Percentiles rank a stretch among this genome's conserved stretches.
Conservation (phyloP, 2,888 invertebrate species). For the Hemicrepidius hirtus region DNA sequence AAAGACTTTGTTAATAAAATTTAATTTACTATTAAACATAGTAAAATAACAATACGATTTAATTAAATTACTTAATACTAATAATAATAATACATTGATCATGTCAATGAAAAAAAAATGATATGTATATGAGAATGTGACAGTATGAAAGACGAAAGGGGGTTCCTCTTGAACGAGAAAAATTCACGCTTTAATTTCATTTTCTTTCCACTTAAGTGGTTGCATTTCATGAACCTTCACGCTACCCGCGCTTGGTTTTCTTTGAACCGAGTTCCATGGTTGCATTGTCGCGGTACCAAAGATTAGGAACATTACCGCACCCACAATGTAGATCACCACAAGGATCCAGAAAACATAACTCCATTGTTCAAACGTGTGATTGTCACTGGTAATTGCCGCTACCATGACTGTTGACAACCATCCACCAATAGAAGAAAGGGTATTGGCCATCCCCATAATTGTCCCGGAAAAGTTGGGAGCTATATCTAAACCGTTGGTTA, state of each 20-base stretch:
- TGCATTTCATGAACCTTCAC: slow-evolving; percentile 66
- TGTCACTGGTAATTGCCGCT: slow-evolving; percentile 82
- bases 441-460: slow-evolving; percentile 92
- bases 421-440: slow-evolving; percentile 87
- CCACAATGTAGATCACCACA: slow-evolving; percentile 81
- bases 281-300: slow-evolving; percentile 83
- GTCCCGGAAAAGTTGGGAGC: slow-evolving; percentile 93
- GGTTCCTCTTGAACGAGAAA: slow-evolving; percentile 17
- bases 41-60: slow-evolving; percentile 36
- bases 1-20: slow-evolving; percentile 25
- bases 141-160: slow-evolving; percentile 1
- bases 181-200: slow-evolving; percentile 58
- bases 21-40: slow-evolving; percentile 42
- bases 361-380: slow-evolving; percentile 86
- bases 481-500: slow-evolving; percentile 90
- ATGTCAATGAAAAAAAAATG: slow-evolving; percentile 33
- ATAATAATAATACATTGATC: slow-evolving; percentile 27
- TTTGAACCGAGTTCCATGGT: slow-evolving; percentile 72
- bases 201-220: slow-evolving; percentile 65
- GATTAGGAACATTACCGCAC: slow-evolving; percentile 78
- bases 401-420: slow-evolving; percentile 89
- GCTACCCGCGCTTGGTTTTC: slow-evolving; percentile 53
- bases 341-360: slow-evolving; percentile 88
- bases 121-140: slow-evolving; percentile 40
- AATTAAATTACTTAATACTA: slow-evolving; percentile 41